A percentile compares a stretch with the other conserved stretches of the same genome.
Conservation (phyloP, 2,888 invertebrate genomes). For the Dioctria linearis region DNA sequence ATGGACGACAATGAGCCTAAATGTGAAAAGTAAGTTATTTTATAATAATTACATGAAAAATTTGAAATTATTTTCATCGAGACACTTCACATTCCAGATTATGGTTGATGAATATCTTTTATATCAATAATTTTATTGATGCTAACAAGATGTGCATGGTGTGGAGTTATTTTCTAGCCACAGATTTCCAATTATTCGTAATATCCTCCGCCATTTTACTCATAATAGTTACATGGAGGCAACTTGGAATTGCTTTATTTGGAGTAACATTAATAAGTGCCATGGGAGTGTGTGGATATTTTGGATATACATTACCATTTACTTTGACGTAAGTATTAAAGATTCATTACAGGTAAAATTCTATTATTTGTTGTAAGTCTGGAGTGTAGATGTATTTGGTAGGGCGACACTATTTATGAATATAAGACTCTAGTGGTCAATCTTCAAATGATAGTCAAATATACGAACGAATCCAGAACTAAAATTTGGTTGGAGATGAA, state of each 20-base stretch:
- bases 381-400: too few relatives aligned
- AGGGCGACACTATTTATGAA: too few relatives aligned
- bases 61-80: constrained; percentile 4
- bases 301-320: constrained; percentile 68
- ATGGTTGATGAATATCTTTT: constrained; percentile 84
- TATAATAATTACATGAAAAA: neutral
- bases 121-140: constrained; percentile 81
- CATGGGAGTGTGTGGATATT: constrained; percentile 73
- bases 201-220: neutral
- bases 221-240: constrained; percentile 62
- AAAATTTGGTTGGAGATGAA: too few relatives aligned
- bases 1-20: constrained; percentile 83
- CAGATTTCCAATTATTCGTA: constrained; percentile 47
- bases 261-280: constrained; percentile 65
- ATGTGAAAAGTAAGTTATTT: constrained; percentile 66
- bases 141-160: constrained; percentile 71
- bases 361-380: too few relatives aligned
- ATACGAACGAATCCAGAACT: too few relatives aligned
- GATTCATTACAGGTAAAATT: neutral
- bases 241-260: constrained; percentile 64
- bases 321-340: constrained; percentile 70
- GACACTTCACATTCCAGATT: constrained; percentile 61
- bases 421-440: too few relatives aligned
- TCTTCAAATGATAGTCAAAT: too few relatives aligned
- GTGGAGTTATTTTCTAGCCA: constrained; percentile 61